A percentile compares a stretch with the other conserved stretches of the same genome.
Conservation (phyloP, 2,888 invertebrate species). For the Halictus quadricinctus region DNA sequence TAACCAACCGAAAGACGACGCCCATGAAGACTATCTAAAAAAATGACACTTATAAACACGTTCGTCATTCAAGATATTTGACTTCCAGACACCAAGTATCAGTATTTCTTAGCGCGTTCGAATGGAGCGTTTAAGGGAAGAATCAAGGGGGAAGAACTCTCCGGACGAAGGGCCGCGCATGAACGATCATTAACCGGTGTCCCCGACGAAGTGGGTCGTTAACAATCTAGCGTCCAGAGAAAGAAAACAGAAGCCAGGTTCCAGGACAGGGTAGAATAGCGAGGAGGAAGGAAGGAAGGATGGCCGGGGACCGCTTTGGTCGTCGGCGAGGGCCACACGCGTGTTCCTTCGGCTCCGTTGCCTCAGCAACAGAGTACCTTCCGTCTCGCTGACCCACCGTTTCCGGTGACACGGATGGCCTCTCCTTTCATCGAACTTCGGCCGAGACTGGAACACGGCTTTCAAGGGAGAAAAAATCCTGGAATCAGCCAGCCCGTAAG, state of each 20-base stretch:
- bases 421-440: constrained; percentile 67
- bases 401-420: constrained; percentile 75
- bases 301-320: constrained; percentile 55
- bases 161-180: constrained; percentile 15
- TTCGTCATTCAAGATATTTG: not conserved
- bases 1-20: too few species aligned
- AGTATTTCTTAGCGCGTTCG: not conserved
- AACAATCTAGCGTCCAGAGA: constrained; percentile 42
- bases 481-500: constrained; percentile 40
- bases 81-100: not conserved
- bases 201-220: constrained; percentile 53
- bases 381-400: constrained; percentile 78
- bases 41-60: not conserved
- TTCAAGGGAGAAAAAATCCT: constrained; percentile 32
- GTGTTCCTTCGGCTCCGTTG: constrained; percentile 74
- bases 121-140: constrained; percentile 4
- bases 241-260: constrained; percentile 35
- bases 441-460: constrained; percentile 52
- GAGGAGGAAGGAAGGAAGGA: constrained; percentile 52
- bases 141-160: constrained; percentile 11
- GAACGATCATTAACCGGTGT: constrained; percentile 29
- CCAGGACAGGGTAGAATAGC: constrained; percentile 46
- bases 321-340: constrained; percentile 52
- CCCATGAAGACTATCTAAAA: too few species aligned
- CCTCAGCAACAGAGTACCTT: constrained; percentile 79